Conservation (phyloP, 2,888 invertebrate species). For the Harpagoxenus sublaevis region DNA sequence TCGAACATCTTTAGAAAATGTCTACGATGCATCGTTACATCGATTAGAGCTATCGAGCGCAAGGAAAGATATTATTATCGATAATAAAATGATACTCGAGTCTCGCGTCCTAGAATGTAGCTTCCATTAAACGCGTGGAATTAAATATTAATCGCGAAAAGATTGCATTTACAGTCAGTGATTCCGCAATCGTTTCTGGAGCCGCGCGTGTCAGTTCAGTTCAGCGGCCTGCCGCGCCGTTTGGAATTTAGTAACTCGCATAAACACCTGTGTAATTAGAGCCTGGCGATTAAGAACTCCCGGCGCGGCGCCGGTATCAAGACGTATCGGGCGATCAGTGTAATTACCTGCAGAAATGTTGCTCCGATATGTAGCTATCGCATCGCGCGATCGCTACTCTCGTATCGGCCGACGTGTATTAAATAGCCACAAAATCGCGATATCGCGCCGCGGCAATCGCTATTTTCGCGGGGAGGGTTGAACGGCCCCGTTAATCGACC, state of each 20-base stretch:
- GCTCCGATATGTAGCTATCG: slow-evolving; percentile 37
- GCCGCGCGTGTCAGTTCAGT: slow-evolving; percentile 3
- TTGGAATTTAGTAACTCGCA: slow-evolving; percentile 41
- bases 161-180: slow-evolving; percentile 37
- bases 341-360: slow-evolving; percentile 53
- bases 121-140: slow-evolving; percentile 25
- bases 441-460: slow-evolving; percentile 7
- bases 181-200: slow-evolving; percentile 1
- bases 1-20: neutral
- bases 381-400: slow-evolving; percentile 34
- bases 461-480: slow-evolving; percentile 30
- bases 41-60: slow-evolving; percentile 12
- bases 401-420: slow-evolving; percentile 18
- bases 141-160: slow-evolving; percentile 44
- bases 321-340: slow-evolving; percentile 48
- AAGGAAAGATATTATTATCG: slow-evolving; percentile 37
- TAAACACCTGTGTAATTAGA: slow-evolving; percentile 53
- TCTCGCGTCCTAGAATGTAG: slow-evolving; percentile 10
- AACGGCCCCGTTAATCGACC: slow-evolving; percentile 53
- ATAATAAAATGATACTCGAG: slow-evolving; percentile 30
- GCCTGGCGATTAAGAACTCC: slow-evolving; percentile 44
- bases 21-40: neutral
- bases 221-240: slow-evolving; percentile 16
- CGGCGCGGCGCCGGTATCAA: slow-evolving; percentile 40
- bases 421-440: slow-evolving; percentile 51